phyloP scores from a whole-genome alignment of 2,888 invertebrate genomes.

The Fissipunctia ypsillon region DNA sequence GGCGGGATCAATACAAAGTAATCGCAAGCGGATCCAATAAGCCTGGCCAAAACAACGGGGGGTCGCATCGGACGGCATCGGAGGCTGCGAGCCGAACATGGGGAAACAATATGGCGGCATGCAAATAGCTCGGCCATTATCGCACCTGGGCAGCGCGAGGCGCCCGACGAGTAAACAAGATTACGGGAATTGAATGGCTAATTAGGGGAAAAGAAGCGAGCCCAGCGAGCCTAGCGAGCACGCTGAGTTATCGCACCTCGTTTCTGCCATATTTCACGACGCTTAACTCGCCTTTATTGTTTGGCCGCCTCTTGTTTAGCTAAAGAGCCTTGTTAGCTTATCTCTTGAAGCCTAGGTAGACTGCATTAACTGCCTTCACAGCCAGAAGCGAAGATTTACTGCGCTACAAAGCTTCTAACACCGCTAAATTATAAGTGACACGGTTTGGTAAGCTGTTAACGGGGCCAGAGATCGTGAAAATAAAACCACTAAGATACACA shows the following conservation, averaged over 20 bases:
- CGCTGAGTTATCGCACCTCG: constrained; percentile 87
- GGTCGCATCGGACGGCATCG: constrained; percentile 83
- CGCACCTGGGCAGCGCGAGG: constrained; percentile 89
- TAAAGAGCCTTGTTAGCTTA: constrained; percentile 89
- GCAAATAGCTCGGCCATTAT: constrained; percentile 90
- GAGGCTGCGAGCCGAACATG: constrained; percentile 85
- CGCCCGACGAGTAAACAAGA: constrained; percentile 89
- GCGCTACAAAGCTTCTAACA: constrained; percentile 76
- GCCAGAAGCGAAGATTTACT: constrained; percentile 81
- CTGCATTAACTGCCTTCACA: constrained; percentile 86
- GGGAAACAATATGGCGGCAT: constrained; percentile 90
- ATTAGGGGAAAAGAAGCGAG: constrained; percentile 90
- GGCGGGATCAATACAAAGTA: constrained; percentile 90
- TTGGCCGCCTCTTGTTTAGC: constrained; percentile 87
- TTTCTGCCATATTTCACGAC: constrained; percentile 88
- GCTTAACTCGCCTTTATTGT: constrained; percentile 88
- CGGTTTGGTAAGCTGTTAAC: constrained; percentile 63
- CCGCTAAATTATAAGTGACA: constrained; percentile 72
- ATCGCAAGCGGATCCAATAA: constrained; percentile 90
- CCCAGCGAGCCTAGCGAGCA: constrained; percentile 79
- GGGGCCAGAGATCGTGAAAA: constrained; percentile 43
- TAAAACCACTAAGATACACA: constrained; percentile 43
- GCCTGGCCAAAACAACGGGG: constrained; percentile 89
- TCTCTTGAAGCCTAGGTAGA: constrained; percentile 85
- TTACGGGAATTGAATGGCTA: constrained; percentile 91